Base-by-base conservation (phyloP, 2,888 invertebrate genomes). In the Ecliptopera silaceata region DNA sequence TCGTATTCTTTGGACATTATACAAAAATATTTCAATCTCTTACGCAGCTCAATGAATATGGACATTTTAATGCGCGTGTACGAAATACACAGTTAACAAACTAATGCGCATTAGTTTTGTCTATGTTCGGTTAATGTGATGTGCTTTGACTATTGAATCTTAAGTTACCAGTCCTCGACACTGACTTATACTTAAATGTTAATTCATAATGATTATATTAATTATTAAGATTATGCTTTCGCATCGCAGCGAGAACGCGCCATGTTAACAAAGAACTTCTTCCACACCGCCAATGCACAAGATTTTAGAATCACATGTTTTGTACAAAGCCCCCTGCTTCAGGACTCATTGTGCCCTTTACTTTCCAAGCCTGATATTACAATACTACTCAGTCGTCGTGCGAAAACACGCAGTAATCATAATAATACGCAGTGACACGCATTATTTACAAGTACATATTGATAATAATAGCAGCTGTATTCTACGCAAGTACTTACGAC, bases 361-460 rank as follows among this genome's bases (percentile, higher is more conserved):
- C 48, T 54, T 56, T 56, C 42, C 48, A 12, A 52, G 58, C 48
- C 61, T 52, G 62, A 51, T 52, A 55, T 47, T 58, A 59, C 60
- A 55, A 53, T 49, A 58, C 66, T 66, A 66, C 46, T 65, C 63
- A 66, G 63, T 64, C 66, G 42, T 59, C 50, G 62, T 56, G 63
- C 42, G 36, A 46, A 49, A 51, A 54, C 43, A 61, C 58, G 43
- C 48, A 32, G 12, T 50, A 41, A 53, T 31, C 38, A 38, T 58
- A 43, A 26, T 36, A 55, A 43, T 12, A 55, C 32, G 46, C 39
- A 22, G 34, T 51, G 51, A 36, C 43, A 44, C 36, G 38, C 22
- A 17, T 38, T 38, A 43, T 20, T 11, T 31, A 34, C 49, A 49
- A 34, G 31, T 39, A 1, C n/a, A n/a, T n/a, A n/a, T n/a, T n/a